Evolutionary conservation across 1,140 invertebrate genomes (phyloP), one percentile per base, ranked within the genome.

Genomic region (Hycleus cichorii): DNA sequence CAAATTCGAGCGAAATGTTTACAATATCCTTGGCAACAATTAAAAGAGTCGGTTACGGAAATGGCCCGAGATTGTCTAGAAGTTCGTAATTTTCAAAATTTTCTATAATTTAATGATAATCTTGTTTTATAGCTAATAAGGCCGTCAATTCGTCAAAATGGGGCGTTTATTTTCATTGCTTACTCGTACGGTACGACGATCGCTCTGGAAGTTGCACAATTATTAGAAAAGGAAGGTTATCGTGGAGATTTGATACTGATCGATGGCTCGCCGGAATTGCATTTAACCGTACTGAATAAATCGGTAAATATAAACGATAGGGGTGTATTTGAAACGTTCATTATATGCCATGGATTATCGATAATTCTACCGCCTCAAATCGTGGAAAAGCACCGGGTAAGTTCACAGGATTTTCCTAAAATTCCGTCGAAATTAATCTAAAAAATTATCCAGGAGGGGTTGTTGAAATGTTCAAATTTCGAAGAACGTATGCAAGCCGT

Each of bases 171-270:
- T 53, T 63, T 87, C 0, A 73, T 86, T 24, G 83, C 81, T 4
- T 86, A 86, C 71, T 86, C 84, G 10, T 86, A 79, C 66, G 85
- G 85, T 40, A 70, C 77, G 10, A 64, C 80, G 9, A 67, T 85
- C 4, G 76, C 78, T 2, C 49, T 86, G 4, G 78, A 84, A 65
- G 51, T 85, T 3, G 79, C 78, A 2, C 61, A 70, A 3, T 57
- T 76, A 39, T 68, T 87, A 27, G 84, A 87, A 74, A 73, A 67
- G 25, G 69, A 78, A 65, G 83, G 83, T 60, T 74, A 71, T 45
- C 68, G 62, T 25, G 83, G 82, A 1, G 74, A 74, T 46, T 49
- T 85, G 4, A 75, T 82, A 65, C 74, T 78, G 6, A 70, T 85
- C 5, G 83, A 85, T 68, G 81, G 82, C 12, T 72, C 80, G 4